These are phyloP conservation scores for Drosophila simulans DNA, from an alignment of 1,140 invertebrate species.

Conservation along the genomic window DNA sequence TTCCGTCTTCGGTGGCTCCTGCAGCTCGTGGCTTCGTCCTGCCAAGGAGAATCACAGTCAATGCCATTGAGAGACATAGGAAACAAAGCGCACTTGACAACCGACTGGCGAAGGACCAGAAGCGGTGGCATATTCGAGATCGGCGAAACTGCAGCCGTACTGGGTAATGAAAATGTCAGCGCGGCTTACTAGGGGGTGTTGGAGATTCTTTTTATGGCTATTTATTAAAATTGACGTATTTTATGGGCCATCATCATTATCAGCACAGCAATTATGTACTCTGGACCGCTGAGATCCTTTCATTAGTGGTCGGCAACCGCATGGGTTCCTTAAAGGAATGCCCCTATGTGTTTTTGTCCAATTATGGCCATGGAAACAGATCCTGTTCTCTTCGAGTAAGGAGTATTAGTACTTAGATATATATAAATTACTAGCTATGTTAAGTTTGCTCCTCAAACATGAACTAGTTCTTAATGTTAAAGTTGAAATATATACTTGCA, in stretches of 20 bases:
- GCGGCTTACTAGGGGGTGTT: conserved; percentile 42
- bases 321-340: conserved; percentile 4
- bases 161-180: conserved; percentile 76
- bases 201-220: conserved; percentile 50
- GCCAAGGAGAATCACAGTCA: conserved; percentile 54
- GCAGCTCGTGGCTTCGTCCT: conserved; percentile 17
- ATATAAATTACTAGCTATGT: no score
- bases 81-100: conserved; percentile 58
- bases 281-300: conserved; percentile 29
- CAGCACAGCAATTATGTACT: conserved; percentile 61
- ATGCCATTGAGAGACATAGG: conserved; percentile 40
- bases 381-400: no score
- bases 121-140: conserved; percentile 5
- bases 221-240: conserved; percentile 79
- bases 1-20: conserved; percentile 1
- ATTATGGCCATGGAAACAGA: not conserved
- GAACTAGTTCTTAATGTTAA: no score
- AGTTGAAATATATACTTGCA: no score
- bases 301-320: conserved; percentile 20
- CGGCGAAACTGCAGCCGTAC: conserved; percentile 22
- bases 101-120: conserved; percentile 10
- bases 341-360: not conserved
- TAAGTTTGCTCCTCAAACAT: no score
- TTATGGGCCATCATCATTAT: conserved; percentile 58
- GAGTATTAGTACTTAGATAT: no score